Conservation (phyloP, 2,113 vertebrate species). For the human region GRCh38 chr12:113478501-113479000, state of each 20-base stretch:
- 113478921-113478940: background rate
- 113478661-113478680: background rate
- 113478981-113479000: background rate
- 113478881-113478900: background rate
- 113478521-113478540: background rate
- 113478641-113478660: slow-evolving; percentile 51
- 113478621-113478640: slow-evolving; percentile 83
- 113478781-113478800: slow-evolving; percentile 53
- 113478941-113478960: background rate
- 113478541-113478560: slow-evolving; percentile 84
- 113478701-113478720: no score
- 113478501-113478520: background rate
- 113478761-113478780: slow-evolving; percentile 53
- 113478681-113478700: background rate
- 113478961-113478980: background rate
- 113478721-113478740: background rate
- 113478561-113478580: slow-evolving; percentile 86
- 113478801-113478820: slow-evolving; percentile 65
- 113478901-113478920: slow-evolving; percentile 19
- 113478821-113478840: slow-evolving; percentile 9
- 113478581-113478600: slow-evolving; percentile 90
- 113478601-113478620: slow-evolving; percentile 88
- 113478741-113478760: background rate
- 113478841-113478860: background rate
- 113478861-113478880: slow-evolving; percentile 15